phyloP scores from a whole-genome alignment of 2,797 vertebrate species.

The Diglossa cyanea region DNA sequence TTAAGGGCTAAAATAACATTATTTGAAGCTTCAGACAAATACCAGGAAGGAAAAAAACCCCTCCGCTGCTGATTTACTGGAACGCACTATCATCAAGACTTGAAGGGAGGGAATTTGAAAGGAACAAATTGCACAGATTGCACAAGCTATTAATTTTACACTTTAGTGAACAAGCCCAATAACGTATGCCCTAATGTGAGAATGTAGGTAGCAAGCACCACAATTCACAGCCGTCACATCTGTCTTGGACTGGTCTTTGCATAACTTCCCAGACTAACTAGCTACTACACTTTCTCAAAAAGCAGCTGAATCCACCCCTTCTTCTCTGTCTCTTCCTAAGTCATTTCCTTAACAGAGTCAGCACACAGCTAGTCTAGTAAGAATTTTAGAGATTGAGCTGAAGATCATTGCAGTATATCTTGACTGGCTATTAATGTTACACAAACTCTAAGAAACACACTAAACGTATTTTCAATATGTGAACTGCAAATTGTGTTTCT shows the following conservation, averaged over 20 bases:
- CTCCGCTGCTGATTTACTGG: slow-evolving; percentile 45
- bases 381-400: not conserved
- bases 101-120: slow-evolving; percentile 38
- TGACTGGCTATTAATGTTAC: not conserved
- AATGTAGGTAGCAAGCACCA: not conserved
- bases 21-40: slow-evolving; percentile 32
- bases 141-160: slow-evolving; percentile 22
- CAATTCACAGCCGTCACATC: not conserved
- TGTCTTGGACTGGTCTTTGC: not conserved
- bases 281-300: not conserved
- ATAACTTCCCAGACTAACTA: not conserved
- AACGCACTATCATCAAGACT: slow-evolving; percentile 1
- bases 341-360: not conserved
- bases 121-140: slow-evolving; percentile 21
- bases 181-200: not conserved
- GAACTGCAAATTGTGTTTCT: not conserved
- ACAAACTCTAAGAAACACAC: not conserved
- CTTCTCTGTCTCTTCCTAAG: not conserved
- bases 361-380: not conserved
- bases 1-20: slow-evolving; percentile 60
- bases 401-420: not conserved
- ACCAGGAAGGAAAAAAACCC: slow-evolving; percentile 31
- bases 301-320: not conserved
- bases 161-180: not conserved
- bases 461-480: not conserved